Evolutionary conservation across 2,888 invertebrate species (phyloP), one percentile per base, ranked within the genome.

Genomic region (Leptopterna dolabrata): DNA sequence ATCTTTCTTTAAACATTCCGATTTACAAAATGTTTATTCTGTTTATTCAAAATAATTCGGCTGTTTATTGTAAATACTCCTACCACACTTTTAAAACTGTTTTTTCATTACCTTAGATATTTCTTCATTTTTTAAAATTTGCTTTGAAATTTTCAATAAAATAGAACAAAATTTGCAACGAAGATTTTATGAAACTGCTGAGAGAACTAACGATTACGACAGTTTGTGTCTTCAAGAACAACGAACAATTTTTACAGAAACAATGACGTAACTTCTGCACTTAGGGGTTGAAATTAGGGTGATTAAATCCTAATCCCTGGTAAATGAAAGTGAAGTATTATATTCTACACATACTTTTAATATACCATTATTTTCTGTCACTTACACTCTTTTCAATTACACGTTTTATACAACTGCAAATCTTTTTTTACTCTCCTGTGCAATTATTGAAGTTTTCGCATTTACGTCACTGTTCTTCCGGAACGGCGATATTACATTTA

Each of bases 181-280:
- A 80, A 80, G n/a, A 24, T 80, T 24, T 41, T 14, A 80, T 45
- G 45, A 80, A 3, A 80, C 45, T n/a, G 80, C 80, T 47, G 11
- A 80, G 80, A 80, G n/a, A 80, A 55, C 30, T 51, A 82, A 55
- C 82, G 55, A 29, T 82, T 55, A 81, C 81, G 47, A 81, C 43
- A 13, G 81, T 81, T 81, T 51, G 81, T 81, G 63, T 27, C 82
- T 82, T 82, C 82, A n/a, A n/a, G n/a, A n/a, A n/a, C n/a, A n/a
- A n/a, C n/a, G n/a, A 55, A 55, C 51, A 30, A 55, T 82, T 82
- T 82, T 82, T 24, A 82, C 30, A 82, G 82, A 45, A 78, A 78
- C 78, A 78, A 78, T 78, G 78, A 78, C 78, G 43, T 43, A 78
- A n/a, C n/a, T n/a, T 27, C 78, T 78, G 78, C 4, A 78, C 47